Base-by-base conservation (phyloP, 2,888 invertebrate species). In the Pristionchus exspectatus region DNA sequence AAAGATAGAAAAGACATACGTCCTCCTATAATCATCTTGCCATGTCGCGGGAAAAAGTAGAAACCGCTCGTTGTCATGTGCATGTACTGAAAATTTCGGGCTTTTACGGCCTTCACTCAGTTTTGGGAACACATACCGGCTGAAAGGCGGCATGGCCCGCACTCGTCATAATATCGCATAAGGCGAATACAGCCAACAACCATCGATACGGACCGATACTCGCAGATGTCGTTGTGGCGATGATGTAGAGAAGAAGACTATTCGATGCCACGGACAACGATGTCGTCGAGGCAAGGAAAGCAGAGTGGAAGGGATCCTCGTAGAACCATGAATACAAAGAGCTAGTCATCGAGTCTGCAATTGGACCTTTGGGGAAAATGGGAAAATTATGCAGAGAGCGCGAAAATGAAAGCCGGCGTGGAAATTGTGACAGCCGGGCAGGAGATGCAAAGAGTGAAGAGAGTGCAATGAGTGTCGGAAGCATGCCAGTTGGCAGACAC, bases 31-130 rank as follows among this genome's bases (percentile, higher is more conserved):
- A 81, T 81, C 81, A 81, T 81, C 81, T 81, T 1, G 16, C 81
- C 56, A 24, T 85, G 33, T 33, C 59, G 24, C 4, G 84, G 56
- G 84, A 85, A 85, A 38, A 85, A 85, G 84, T 85, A 85, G 59
- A 85, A 85, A 4, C 84, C 84, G 33, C 16, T 85, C 21, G 56
- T 21, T 12, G 84, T 85, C 84, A 85, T 56, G 84, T 85, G 84
- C 38, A 85, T 44, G 59, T 59, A 9, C 84, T 85, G 59, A 16
- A 85, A 56, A 5, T 14, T 54, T 27, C 14, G 38, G 21, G 10
- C 9, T 24, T 14, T 54, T 44, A 54, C 50, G 10, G n/a, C n/a
- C n/a, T n/a, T n/a, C n/a, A n/a, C n/a, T n/a, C n/a, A n/a, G n/a
- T n/a, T n/a, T n/a, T n/a, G n/a, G n/a, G n/a, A n/a, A n/a, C n/a